Base-by-base conservation (phyloP, 2,797 vertebrate genomes). In the Microctenopoma stevenorrisi region DNA sequence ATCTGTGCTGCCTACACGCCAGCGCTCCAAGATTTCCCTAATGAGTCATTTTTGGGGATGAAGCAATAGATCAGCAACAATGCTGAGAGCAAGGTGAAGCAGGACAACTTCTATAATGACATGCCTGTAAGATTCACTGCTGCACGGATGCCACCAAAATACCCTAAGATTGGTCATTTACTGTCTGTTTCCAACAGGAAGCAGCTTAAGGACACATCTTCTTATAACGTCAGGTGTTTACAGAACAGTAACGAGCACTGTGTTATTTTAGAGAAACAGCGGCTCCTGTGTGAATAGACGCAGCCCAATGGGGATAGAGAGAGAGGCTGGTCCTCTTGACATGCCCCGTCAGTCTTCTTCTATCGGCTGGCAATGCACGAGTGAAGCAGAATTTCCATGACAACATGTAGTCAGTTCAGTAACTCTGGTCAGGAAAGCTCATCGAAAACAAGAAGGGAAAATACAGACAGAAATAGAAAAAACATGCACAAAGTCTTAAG, bases 371-470 rank as follows among this genome's bases (percentile, higher is more conserved):
- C 43, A 18, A 66, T 11, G 49, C 43, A 51, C 28, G 58, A 63
- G 55, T 7, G n/a, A 66, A 43, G 65, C 40, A 5, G 78, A 4
- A 69, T 82, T 82, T 55, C 81, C 64, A 81, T 76, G 81, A 47
- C 28, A 28, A 84, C 84, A 10, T 55, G 54, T 57, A 25, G 58
- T 60, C 26, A 59, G 26, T 28, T 14, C 37, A 70, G 33, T 50
- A 60, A 58, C 47, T 15, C 46, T 47, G 49, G 48, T 64, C 44
- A 52, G 60, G 51, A 38, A 37, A 56, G 49, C 16, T 67, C 44
- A 16, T 4, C 37, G 40, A 18, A 40, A 11, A 64, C 28, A 10
- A 67, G 13, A 44, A 37, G 33, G 51, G 28, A 54, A 50, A 65
- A 60, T 0, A 40, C 0, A 79, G 28, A 48, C 6, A 58, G 63